Base-by-base conservation (phyloP, 2,113 vertebrate genomes). In the Apeltes quadracus region DNA sequence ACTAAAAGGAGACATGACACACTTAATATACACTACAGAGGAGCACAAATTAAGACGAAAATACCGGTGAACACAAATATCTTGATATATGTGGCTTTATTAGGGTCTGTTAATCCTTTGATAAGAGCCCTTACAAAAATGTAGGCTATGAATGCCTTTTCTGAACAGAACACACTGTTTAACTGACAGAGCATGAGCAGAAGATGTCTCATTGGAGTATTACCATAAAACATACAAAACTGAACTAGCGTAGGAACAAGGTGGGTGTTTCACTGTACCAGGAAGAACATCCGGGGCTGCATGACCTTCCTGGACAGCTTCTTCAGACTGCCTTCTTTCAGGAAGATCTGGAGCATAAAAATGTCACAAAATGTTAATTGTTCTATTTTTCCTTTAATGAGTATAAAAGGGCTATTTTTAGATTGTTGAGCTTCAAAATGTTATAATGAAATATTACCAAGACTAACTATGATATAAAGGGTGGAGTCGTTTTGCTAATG, bases 281-380 rank as follows among this genome's bases (percentile, higher is more conserved):
- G 90, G 84, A 98, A 98, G 89, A 99, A 98, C 96, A 95, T 96
- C 76, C 97, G 93, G 48, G 98, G 98, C 83, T 99, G 98, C 97
- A 98, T 98, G 75, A 97, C 94, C 76, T 99, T 99, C 76, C 97
- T 94, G 59, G 97, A 98, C 1, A 98, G 92, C 71, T 99, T 99
- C 95, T 96, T 98, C 81, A 99, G 86, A 36, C 93, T 90, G n/a
- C 98, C 98, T 84, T 99, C 96, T 87, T 97, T 99, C 63, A 99
- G 91, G 87, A 98, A 98, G 57, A 97, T 92, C 98, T 98, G 83
- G 0, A 48, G 20, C 34, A 36, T 10, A 75, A 34, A 36, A 32
- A 61, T 3, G 4, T 14, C 4, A 65, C 22, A 7, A 62, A 22
- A 63, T 23, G 39, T 23, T 32, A 34, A 6, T 22, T n/a, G 12